Evolutionary conservation across 2,888 invertebrate genomes (phyloP).

Genomic region (Diarsia dahlii): DNA sequence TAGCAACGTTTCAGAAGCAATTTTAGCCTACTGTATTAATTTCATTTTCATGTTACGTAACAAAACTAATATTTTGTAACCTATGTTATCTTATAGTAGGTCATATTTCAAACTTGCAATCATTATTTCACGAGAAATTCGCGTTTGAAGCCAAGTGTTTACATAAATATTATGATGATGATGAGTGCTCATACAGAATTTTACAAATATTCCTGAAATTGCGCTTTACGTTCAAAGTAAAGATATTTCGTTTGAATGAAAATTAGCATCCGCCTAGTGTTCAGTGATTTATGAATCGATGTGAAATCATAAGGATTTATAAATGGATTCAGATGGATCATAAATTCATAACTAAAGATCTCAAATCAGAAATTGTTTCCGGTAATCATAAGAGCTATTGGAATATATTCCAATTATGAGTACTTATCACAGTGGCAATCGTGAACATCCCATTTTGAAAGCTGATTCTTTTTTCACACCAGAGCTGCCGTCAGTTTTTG

Average conservation of each 20-base stretch:
- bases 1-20: no score
- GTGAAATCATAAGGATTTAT: constrained; percentile 2
- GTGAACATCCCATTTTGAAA: constrained; percentile 1
- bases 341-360: background rate
- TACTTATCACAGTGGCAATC: background rate
- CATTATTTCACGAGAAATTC: no score
- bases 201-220: background rate
- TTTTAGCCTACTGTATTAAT: no score
- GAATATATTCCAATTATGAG: background rate
- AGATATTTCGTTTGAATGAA: background rate
- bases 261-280: background rate
- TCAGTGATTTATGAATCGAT: background rate
- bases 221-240: background rate
- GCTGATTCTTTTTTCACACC: background rate
- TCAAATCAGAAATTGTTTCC: background rate
- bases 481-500: constrained; percentile 27
- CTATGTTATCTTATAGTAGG: no score
- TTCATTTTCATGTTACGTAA: no score
- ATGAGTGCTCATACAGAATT: no score
- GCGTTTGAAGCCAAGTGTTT: no score
- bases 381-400: background rate
- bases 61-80: no score
- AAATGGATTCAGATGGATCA: background rate
- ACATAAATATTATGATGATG: no score
- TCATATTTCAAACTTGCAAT: no score